These are phyloP conservation scores for Aphelenchoides fujianensis DNA, from an alignment of 1,140 invertebrate species.

Conservation along the genomic window DNA sequence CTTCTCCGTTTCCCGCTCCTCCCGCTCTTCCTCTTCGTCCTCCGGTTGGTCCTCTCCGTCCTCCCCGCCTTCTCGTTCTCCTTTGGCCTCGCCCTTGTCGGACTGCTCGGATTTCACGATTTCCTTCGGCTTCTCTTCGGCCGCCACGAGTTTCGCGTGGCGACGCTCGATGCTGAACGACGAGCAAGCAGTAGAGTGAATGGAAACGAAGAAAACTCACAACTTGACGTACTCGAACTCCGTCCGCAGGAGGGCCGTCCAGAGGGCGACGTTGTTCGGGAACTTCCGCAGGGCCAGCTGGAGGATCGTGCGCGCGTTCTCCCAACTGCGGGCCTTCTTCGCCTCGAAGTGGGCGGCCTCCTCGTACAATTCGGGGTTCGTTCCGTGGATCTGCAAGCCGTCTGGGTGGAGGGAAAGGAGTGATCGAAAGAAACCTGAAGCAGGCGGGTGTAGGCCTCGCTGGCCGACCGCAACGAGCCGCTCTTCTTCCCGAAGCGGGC, in stretches of 20 bases:
- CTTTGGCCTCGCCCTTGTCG: no score
- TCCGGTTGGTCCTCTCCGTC: no score
- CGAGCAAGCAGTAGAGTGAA: background rate
- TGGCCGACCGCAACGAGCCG: slow-evolving; percentile 19
- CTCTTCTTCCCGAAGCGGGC: slow-evolving; percentile 27
- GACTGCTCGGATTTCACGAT: no score
- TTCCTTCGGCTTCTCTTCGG: background rate
- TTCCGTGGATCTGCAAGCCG: slow-evolving; percentile 42
- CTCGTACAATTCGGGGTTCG: slow-evolving; percentile 26
- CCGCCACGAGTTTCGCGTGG: background rate
- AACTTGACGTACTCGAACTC: background rate
- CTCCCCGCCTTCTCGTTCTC: no score
- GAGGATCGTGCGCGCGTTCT: slow-evolving; percentile 45
- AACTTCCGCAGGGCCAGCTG: slow-evolving; percentile 42
- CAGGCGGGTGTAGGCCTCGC: slow-evolving; percentile 42
- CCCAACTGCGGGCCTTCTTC: slow-evolving; percentile 38
- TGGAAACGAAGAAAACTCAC: background rate
- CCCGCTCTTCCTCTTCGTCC: no score
- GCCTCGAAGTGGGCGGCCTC: slow-evolving; percentile 48
- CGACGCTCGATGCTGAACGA: background rate
- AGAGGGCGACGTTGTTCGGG: slow-evolving; percentile 25
- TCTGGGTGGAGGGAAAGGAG: background rate
- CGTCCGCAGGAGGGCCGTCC: background rate
- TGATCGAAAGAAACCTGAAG: slow-evolving; percentile 39
- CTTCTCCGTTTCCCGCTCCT: background rate